Evolutionary conservation across 2,113 vertebrate species (phyloP).

Genomic region (Ondatra zibethicus): DNA sequence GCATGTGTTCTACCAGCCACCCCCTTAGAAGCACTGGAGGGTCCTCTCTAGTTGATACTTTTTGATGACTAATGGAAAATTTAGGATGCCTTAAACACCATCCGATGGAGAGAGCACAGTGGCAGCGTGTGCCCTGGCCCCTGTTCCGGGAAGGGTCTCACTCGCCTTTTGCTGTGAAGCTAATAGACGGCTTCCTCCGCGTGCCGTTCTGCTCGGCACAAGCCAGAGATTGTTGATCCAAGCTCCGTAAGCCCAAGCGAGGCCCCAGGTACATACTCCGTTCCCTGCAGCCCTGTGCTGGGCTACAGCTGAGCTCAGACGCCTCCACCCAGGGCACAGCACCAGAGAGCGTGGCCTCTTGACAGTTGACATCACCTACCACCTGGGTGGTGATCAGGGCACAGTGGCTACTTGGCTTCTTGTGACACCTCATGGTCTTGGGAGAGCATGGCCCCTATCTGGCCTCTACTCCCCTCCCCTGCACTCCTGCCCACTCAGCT

Average conservation of each 20-base stretch:
- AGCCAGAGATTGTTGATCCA: neutral
- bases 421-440: neutral
- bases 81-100: no score
- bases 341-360: neutral
- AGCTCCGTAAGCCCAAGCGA: neutral
- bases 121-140: neutral
- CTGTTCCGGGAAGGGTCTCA: neutral
- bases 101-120: no score
- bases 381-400: neutral
- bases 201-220: neutral
- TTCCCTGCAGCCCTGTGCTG: no score
- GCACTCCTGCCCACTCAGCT: accelerated
- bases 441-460: neutral
- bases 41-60: neutral
- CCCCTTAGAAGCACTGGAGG: neutral
- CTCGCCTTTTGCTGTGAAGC: neutral
- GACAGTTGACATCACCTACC: neutral
- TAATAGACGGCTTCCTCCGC: neutral
- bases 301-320: neutral
- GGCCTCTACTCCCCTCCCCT: neutral
- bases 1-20: neutral
- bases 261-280: neutral
- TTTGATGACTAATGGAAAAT: neutral
- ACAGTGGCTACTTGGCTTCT: neutral
- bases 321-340: neutral